Evolutionary conservation across 2,113 vertebrate species (phyloP), one percentile per base, ranked within the genome.

Genomic region (Sisor rabdophorus): DNA sequence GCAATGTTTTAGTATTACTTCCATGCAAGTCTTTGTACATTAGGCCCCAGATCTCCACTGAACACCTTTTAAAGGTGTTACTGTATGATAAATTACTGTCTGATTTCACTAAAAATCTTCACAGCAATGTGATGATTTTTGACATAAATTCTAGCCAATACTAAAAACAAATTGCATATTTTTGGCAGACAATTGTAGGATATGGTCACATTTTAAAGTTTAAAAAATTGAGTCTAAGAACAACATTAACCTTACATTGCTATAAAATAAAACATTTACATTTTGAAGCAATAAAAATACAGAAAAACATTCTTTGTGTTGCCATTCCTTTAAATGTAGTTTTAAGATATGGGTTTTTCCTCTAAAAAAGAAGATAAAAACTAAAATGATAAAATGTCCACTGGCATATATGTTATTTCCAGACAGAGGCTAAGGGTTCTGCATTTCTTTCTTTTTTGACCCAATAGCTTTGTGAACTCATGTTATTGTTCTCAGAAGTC

Each of bases 331-430:
- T 65, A 16, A 47, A 36, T n/a, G 7, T 47, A n/a, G 20, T 47
- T 13, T 48, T 3, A 73, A 52, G 61, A 78, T 50, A 70, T 13
- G 63, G 63, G 70, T 36, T 54, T 67, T 28, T 19, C 30, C 53
- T 55, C 32, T 36, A 4, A 36, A 36, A 36, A 44, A 40, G 19
- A 61, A 50, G 48, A 73, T 30, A 26, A 53, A 53, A 55, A 30
- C 22, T 52, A 36, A 36, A 78, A 64, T 64, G 56, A 78, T 81
- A 65, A 78, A 75, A 58, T 48, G 52, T 11, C 52, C 3, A 44
- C 56, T n/a, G 11, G 71, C 17, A 2, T 47, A 16, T 71, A 61
- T 75, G 74, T 71, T 79, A 54, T 79, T 74, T n/a, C 54, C 48
- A 8, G 64, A 65, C 71, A 53, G 60, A 60, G 36, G 64, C 22